These are phyloP conservation scores for Diachasmimorpha longicaudata DNA, from an alignment of 1,140 invertebrate species.

Conservation along the genomic window DNA sequence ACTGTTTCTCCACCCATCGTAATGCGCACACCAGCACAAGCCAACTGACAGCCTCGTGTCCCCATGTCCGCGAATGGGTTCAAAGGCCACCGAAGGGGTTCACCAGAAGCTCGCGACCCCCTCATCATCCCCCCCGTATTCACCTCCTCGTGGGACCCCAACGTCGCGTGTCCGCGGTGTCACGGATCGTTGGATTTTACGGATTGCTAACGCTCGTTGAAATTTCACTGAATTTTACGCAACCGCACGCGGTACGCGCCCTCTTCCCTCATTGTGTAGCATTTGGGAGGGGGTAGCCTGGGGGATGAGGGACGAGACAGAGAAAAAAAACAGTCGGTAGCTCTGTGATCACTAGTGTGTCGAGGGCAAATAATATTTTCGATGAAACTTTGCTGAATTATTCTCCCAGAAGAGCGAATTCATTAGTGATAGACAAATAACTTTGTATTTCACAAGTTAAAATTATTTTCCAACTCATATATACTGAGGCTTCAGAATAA, in stretches of 20 bases:
- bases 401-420: too few relatives aligned
- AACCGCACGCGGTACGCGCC: neutral
- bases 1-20: neutral
- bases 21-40: neutral
- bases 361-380: too few relatives aligned
- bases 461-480: too few relatives aligned
- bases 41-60: neutral
- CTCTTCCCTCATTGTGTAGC: neutral
- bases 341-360: too few relatives aligned
- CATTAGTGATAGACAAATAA: too few relatives aligned
- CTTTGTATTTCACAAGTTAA: too few relatives aligned
- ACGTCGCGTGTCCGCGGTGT: constrained; percentile 4
- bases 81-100: constrained; percentile 22
- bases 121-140: neutral
- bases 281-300: neutral
- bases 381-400: too few relatives aligned
- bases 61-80: neutral
- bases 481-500: too few relatives aligned
- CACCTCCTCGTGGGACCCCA: neutral
- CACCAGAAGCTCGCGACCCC: neutral
- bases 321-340: too few relatives aligned
- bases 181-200: constrained; percentile 28
- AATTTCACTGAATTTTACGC: constrained; percentile 27
- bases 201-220: constrained; percentile 25
- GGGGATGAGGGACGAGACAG: neutral